Base-by-base conservation (phyloP, 2,113 vertebrate genomes). In the Leptodactylus fuscus region DNA sequence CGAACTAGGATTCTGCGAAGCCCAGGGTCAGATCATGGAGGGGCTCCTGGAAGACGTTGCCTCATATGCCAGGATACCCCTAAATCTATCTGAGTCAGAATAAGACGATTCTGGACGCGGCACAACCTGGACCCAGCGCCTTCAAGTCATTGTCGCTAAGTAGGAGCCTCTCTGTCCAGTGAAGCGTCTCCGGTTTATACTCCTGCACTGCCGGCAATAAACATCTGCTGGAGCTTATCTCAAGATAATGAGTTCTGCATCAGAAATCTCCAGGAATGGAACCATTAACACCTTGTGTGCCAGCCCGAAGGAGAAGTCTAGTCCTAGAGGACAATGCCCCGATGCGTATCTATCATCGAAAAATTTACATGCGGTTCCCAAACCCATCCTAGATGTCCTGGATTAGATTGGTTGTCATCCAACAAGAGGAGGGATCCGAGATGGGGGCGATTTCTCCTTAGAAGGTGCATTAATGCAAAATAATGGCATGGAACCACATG, bases 191-290 rank as follows among this genome's bases (percentile, higher is more conserved):
- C 12, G 18, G 2, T 51, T 27, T 32, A 36, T 77, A 16, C 32
- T 29, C 49, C 32, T 55, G 27, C 48, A 32, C 75, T 55, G 49
- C 16, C 49, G 36, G 49, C 75, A 77, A 55, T 55, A 55, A 77
- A 29, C 75, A 77, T 77, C 75, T 77, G 75, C 27, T 36, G 46
- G 46, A 77, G 75, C 48, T 77, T 34, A 77, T 53, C 41, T 9
- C 27, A 36, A 53, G 29, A 34, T 77, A 77, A 77, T 77, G 49
- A 55, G 75, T 77, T 77, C 75, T 77, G 75, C 75, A 77, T 77
- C 27, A 55, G 48, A 34, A 55, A 34, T 15, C 15, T 32, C 71
- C 44, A 29, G 71, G 44, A 74, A 27, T 27, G 71, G 15, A 27
- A 74, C 10, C 41, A n/a, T n/a, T 74, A 74, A 74, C 44, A 44